Evolutionary conservation across 2,888 invertebrate species (phyloP).

Genomic region (Quadroppia sp.): DNA sequence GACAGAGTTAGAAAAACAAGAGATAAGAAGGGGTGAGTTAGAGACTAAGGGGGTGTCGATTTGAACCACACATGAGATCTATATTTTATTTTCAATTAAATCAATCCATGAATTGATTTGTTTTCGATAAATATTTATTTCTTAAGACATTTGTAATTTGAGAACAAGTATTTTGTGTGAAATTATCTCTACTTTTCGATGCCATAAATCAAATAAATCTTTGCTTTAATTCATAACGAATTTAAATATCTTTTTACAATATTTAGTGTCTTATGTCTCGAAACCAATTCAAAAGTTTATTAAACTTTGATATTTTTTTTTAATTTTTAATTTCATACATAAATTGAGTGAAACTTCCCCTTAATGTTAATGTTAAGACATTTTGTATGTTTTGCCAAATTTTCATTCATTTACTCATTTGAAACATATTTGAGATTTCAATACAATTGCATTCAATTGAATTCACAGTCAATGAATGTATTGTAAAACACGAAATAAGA

Average conservation of each 20-base stretch:
- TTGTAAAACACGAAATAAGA: constrained; percentile 5
- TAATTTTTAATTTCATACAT: not conserved
- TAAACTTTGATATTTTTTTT: not conserved
- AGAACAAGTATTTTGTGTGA: not conserved
- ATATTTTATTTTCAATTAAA: not conserved
- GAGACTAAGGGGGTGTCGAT: too few species aligned
- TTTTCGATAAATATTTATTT: not conserved
- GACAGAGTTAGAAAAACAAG: too few species aligned
- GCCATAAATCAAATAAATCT: not conserved
- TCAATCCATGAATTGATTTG: not conserved
- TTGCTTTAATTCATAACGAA: not conserved
- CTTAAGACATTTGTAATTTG: not conserved
- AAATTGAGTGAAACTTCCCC: too few species aligned
- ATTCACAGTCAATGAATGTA: not conserved
- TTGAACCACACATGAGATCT: too few species aligned
- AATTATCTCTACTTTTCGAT: not conserved
- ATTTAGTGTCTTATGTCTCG: too few species aligned
- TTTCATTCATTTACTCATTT: too few species aligned
- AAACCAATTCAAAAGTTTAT: constrained; percentile 5
- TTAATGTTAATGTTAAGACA: too few species aligned
- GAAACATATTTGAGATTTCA: too few species aligned
- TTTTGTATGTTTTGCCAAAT: too few species aligned
- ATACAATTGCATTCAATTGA: not conserved
- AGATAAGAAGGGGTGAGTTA: too few species aligned
- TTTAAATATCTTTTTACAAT: not conserved